Evolutionary conservation across 92 coral and sea anemone genomes (phyloP).

Genomic region (Heteractis magnifica): DNA sequence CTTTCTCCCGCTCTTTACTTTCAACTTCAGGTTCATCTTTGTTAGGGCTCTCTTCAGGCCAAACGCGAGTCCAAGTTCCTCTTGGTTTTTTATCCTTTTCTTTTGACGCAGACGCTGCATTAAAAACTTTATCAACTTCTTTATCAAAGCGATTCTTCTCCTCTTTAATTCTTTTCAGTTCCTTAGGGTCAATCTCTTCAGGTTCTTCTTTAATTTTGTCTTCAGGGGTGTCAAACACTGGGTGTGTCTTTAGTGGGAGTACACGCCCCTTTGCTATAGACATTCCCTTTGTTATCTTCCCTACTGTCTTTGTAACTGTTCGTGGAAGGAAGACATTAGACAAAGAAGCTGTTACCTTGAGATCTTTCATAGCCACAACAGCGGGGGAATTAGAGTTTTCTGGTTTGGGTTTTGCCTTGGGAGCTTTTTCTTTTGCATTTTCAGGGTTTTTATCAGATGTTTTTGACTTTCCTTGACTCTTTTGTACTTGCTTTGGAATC

Average conservation of each 20-base stretch:
- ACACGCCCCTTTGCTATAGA: slow-evolving; percentile 28
- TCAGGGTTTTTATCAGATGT: neutral
- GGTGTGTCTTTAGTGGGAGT: slow-evolving; percentile 22
- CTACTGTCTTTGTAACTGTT: slow-evolving; percentile 20
- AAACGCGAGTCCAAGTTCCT: slow-evolving; percentile 23
- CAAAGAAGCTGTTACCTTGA: slow-evolving; percentile 22
- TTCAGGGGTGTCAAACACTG: slow-evolving; percentile 17
- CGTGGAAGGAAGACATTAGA: slow-evolving; percentile 36
- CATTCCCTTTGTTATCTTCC: slow-evolving; percentile 14
- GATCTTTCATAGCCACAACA: slow-evolving; percentile 20
- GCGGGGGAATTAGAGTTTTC: neutral
- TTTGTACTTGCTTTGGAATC: neutral
- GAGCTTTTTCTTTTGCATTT: neutral
- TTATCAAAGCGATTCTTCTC: slow-evolving; percentile 12
- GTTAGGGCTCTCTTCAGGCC: neutral
- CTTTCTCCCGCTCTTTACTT: neutral
- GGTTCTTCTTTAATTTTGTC: slow-evolving; percentile 15
- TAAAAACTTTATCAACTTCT: slow-evolving; percentile 47
- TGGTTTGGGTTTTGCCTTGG: slow-evolving; percentile 4
- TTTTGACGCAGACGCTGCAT: slow-evolving; percentile 17
- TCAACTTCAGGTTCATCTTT: neutral
- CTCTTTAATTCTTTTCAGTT: slow-evolving; percentile 11
- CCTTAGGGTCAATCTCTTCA: slow-evolving; percentile 21
- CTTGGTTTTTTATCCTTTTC: slow-evolving; percentile 8
- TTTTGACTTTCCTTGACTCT: neutral